Percentiles rank a stretch among this genome's conserved stretches.
These are phyloP conservation scores for Aeoliscus strigatus DNA, from an alignment of 2,797 vertebrate species.

Conservation along the genomic window DNA sequence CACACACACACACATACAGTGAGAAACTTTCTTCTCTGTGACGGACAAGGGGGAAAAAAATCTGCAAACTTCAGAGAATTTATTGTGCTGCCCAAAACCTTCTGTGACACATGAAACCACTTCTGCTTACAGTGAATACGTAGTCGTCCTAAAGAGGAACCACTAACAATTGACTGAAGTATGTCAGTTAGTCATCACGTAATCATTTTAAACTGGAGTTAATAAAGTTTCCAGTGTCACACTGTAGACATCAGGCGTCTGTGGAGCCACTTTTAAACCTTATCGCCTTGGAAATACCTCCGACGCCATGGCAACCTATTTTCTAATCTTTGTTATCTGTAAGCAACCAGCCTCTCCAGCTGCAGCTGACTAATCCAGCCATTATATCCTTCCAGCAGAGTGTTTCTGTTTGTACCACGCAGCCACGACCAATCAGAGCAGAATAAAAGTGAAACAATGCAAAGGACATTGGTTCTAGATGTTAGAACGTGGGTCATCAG, in stretches of 20 bases:
- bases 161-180: slow-evolving; percentile 10
- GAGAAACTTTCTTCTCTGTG: slow-evolving; percentile 2
- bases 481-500: too few relatives aligned
- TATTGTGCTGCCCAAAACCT: slow-evolving; percentile 14
- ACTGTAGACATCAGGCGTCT: slow-evolving; percentile 54
- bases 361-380: slow-evolving; percentile 62
- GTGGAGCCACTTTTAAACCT: slow-evolving; percentile 56
- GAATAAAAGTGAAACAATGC: slow-evolving; percentile 25
- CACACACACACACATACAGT: too few relatives aligned
- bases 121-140: slow-evolving; percentile 8
- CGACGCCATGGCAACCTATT: slow-evolving; percentile 72
- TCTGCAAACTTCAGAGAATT: slow-evolving; percentile 8
- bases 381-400: slow-evolving; percentile 53
- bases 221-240: too few relatives aligned
- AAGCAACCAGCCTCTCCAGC: slow-evolving; percentile 58
- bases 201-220: too few relatives aligned
- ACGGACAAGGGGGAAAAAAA: slow-evolving; percentile 4
- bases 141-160: slow-evolving; percentile 10
- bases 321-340: slow-evolving; percentile 73
- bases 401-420: slow-evolving; percentile 54
- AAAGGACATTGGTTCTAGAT: too few relatives aligned
- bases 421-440: slow-evolving; percentile 20
- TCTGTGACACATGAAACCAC: slow-evolving; percentile 8
- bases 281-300: slow-evolving; percentile 69
- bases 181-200: too few relatives aligned